phyloP scores from a whole-genome alignment of 2,113 vertebrate species.

The Zosterops borbonicus region DNA sequence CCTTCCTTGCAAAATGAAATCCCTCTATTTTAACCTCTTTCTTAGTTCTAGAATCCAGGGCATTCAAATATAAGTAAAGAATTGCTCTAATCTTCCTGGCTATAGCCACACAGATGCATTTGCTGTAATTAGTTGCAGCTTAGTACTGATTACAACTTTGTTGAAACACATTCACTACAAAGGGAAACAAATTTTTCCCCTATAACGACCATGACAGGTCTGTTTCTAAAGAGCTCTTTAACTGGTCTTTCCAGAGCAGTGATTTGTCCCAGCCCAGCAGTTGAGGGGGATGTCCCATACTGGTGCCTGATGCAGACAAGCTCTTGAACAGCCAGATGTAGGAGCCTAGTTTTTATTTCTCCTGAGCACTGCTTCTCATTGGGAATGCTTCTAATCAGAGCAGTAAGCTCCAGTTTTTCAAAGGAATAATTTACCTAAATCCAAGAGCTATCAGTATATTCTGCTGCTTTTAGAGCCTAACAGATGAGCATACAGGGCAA shows the following conservation, averaged over 20 bases:
- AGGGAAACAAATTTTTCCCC: neutral
- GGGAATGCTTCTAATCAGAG: neutral
- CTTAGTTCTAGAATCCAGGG: neutral
- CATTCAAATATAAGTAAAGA: neutral
- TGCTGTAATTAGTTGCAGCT: neutral
- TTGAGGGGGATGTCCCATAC: accelerated
- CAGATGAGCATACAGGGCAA: neutral
- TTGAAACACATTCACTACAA: neutral
- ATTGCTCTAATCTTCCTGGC: neutral
- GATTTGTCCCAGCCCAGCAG: neutral
- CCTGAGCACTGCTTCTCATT: neutral
- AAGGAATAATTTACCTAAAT: neutral
- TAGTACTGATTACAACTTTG: neutral
- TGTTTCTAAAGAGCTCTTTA: neutral
- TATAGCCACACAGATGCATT: neutral
- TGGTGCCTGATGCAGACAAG: neutral
- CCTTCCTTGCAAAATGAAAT: neutral
- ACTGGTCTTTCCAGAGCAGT: neutral
- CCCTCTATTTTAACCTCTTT: neutral
- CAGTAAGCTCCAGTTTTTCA: neutral
- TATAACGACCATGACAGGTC: neutral
- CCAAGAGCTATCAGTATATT: neutral
- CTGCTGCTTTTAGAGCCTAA: neutral
- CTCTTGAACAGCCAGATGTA: neutral
- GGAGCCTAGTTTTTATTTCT: neutral